Conservation (phyloP, 2,888 invertebrate genomes). For the Incurvaria masculella region DNA sequence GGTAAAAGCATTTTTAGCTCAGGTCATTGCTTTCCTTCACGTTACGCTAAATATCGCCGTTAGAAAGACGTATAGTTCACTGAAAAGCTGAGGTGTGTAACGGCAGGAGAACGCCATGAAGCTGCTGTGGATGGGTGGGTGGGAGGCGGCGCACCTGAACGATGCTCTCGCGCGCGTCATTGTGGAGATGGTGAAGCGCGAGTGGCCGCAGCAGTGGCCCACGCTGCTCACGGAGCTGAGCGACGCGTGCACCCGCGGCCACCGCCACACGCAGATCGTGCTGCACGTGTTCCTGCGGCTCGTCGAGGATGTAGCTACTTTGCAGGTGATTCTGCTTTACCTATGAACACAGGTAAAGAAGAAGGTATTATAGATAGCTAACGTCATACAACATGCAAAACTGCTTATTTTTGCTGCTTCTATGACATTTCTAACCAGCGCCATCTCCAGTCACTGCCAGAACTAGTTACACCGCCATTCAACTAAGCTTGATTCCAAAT, state of each 20-base stretch:
- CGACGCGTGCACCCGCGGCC: slow-evolving; percentile 77
- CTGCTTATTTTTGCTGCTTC: too few species aligned
- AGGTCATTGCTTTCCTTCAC: too few species aligned
- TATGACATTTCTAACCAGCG: too few species aligned
- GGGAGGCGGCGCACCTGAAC: slow-evolving; percentile 74
- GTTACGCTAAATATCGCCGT: background rate
- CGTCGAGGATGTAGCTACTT: slow-evolving; percentile 89
- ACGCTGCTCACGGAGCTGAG: slow-evolving; percentile 79
- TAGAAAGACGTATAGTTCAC: background rate
- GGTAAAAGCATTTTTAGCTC: too few species aligned
- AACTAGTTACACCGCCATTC: too few species aligned
- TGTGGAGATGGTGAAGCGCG: slow-evolving; percentile 94
- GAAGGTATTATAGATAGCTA: too few species aligned
- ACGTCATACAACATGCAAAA: too few species aligned
- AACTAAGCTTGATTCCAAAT: too few species aligned
- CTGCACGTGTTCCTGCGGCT: slow-evolving; percentile 83
- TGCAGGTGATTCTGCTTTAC: too few species aligned
- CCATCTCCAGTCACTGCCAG: too few species aligned
- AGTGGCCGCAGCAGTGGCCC: slow-evolving; percentile 98
- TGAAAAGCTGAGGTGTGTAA: slow-evolving; percentile 8
- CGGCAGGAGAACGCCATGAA: slow-evolving; percentile 83
- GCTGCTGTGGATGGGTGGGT: slow-evolving; percentile 72
- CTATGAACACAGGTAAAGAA: too few species aligned
- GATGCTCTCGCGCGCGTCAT: slow-evolving; percentile 87
- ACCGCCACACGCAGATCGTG: slow-evolving; percentile 87